Evolutionary conservation across 1,140 invertebrate species (phyloP), one percentile per base, ranked within the genome.

Genomic region (Cheumatopsyche charites): DNA sequence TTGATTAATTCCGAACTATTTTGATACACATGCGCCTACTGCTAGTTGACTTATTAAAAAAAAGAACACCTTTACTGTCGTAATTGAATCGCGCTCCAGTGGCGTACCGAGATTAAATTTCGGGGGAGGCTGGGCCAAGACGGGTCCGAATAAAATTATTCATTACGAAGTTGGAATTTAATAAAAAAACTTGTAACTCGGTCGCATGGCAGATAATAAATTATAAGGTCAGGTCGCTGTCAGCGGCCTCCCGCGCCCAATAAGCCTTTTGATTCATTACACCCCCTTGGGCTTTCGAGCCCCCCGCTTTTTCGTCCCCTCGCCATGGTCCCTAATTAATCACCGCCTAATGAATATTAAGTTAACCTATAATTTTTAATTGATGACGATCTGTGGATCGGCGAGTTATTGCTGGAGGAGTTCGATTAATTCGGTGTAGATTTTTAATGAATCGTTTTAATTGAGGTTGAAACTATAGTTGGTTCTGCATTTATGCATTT

Each of bases 261-360:
- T 67, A 58, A 68, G 66, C 49, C 63, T 9, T 68, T 70, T 70
- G 67, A 70, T 70, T 70, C 67, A 70, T 70, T 70, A 62, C 55
- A 58, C 67, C 41, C 26, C n/a, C 63, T 17, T 9, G 3, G 13
- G 47, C 17, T 61, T 36, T 36, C 9, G 29, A 36, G 3, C 29
- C 29, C 29, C 29, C 9, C 29, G 9, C 9, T n/a, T 67, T 67
- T 19, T 9, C 3, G 9, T 42, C 23, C 36, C 19, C 62, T 63
- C 62, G 2, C 62, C 19, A 36, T 36, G 4, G 47, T 13, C 29
- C 41, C 62, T 70, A 70, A 70, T 70, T 70, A 70, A 70, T 70
- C 67, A 70, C 58, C 67, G 36, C 17, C 52, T 70, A 70, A 70
- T 70, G 67, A 70, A 70, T 70, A 70, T 70, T 70, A 70, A 70